Percentiles rank a stretch among this genome's conserved stretches.
These are phyloP conservation scores for Ridgeia piscesae DNA, from an alignment of 1,140 invertebrate species.

Conservation along the genomic window DNA sequence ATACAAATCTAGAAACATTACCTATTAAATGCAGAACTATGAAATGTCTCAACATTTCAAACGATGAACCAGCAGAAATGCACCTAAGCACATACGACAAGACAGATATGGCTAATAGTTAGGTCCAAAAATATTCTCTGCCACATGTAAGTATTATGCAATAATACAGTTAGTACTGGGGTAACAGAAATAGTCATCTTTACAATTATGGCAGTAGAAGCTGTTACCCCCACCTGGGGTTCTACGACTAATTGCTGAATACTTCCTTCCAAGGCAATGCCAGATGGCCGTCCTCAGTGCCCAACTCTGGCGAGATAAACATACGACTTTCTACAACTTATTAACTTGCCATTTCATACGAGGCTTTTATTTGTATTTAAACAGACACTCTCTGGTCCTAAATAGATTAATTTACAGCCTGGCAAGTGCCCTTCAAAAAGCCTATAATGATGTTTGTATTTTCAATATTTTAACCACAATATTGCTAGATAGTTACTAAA, in stretches of 20 bases:
- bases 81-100: not conserved
- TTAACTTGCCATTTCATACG: no score
- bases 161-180: constrained; percentile 5
- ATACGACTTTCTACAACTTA: not conserved
- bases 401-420: no score
- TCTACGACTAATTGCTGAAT: not conserved
- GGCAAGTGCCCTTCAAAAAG: no score
- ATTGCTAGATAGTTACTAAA: no score
- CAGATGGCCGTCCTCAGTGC: no score
- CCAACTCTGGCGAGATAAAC: not conserved
- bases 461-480: no score
- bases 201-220: not conserved
- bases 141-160: not conserved
- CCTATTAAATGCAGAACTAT: not conserved
- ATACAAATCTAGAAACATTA: constrained; percentile 2
- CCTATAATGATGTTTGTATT: no score
- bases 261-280: not conserved
- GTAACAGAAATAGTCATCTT: not conserved
- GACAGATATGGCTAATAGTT: not conserved
- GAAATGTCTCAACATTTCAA: not conserved
- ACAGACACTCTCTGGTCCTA: no score
- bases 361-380: no score
- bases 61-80: not conserved
- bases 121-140: constrained; percentile 1
- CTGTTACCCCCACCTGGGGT: not conserved